Conservation (phyloP, 2,888 invertebrate species). For the Athalia circularis region DNA sequence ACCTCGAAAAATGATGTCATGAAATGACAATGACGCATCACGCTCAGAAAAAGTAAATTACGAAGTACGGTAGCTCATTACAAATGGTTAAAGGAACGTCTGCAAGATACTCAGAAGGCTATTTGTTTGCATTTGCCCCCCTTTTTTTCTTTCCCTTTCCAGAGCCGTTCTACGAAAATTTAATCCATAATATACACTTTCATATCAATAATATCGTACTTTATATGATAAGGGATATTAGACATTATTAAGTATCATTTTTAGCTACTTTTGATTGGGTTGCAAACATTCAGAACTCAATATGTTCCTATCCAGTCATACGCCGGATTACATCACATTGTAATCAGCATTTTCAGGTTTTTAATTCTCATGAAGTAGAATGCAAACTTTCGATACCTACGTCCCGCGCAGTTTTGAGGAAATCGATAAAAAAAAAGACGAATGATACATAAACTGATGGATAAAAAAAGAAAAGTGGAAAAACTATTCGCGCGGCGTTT, state of each 20-base stretch:
- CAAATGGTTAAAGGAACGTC: conserved; percentile 28
- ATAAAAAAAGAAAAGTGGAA: conserved; percentile 13
- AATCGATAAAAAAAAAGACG: conserved; percentile 20
- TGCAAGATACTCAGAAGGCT: conserved; percentile 33
- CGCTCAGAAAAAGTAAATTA: conserved; percentile 44
- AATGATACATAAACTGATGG: conserved; percentile 19
- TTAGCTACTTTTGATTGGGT: conserved; percentile 72
- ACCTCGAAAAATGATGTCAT: conserved; percentile 88
- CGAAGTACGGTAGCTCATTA: conserved; percentile 29
- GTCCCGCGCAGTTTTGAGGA: background rate
- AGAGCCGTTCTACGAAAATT: conserved; percentile 29
- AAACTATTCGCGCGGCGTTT: conserved; percentile 24
- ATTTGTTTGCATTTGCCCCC: background rate
- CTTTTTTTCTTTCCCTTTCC: background rate
- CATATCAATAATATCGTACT: conserved; percentile 36
- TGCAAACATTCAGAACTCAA: conserved; percentile 60
- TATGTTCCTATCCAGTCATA: conserved; percentile 15
- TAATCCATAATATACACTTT: conserved; percentile 41
- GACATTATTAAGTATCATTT: conserved; percentile 53
- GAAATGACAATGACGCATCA: conserved; percentile 61
- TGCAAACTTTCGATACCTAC: background rate
- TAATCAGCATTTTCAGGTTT: conserved; percentile 13
- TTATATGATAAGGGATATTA: conserved; percentile 35
- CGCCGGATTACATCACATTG: conserved; percentile 5
- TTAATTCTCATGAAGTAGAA: conserved; percentile 11